Evolutionary conservation across 2,797 vertebrate species (phyloP), one percentile per base, ranked within the genome.

Genomic region (Sebastes cheni): DNA sequence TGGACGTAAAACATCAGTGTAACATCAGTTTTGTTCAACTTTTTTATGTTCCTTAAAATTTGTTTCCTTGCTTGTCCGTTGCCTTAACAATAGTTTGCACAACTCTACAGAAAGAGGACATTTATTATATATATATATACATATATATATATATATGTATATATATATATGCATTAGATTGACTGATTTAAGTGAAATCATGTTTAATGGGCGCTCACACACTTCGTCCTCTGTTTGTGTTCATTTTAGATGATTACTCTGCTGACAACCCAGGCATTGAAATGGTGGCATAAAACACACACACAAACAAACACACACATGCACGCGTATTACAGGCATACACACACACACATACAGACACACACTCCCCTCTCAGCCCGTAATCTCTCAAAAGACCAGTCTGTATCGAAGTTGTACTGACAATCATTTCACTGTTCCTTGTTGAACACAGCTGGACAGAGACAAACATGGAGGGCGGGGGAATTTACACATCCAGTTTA

Each of bases 351-450:
- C 34, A 72, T 60, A 72, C 69, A 83, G 83, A 76, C 79, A 79
- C 80, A 79, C 84, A 80, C 83, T 52, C 76, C 32, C 60, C 76
- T 82, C 85, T 83, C 79, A 78, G 83, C 67, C 78, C 82, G 83
- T 92, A 92, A 92, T 92, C 91, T 92, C 81, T 94, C 86, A 94
- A 94, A 94, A 95, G 94, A 87, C 86, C 85, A 82, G 91, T 94
- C 91, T 94, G 93, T 94, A 93, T 92, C 65, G 89, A 92, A 91
- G 89, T 87, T 88, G 75, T 77, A 85, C 84, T 94, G 89, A 95
- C 95, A 96, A 96, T 95, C 91, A 93, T 86, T 77, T 91, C 90
- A 91, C 91, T 96, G 95, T 96, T 93, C 88, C 80, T 78, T 85
- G 79, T 86, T 79, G 83, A 83, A 83, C 95, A 95, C 95, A 95